Evolutionary conservation across 1,140 invertebrate species (phyloP).

Genomic region (Trigoniulus corallinus): DNA sequence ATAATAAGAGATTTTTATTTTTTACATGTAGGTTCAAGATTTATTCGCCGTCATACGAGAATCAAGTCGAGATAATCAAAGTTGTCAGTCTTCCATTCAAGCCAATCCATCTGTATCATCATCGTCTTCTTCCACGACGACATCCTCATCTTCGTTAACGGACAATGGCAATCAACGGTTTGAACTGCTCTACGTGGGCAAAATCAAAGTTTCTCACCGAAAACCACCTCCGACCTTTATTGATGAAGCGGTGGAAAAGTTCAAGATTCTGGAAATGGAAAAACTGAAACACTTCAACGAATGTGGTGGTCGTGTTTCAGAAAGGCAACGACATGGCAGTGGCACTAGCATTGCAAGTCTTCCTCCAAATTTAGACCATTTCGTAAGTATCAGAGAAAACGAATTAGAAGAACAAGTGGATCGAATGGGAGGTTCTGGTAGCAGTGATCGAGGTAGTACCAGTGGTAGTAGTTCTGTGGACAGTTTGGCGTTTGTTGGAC

Average conservation of each 20-base stretch:
- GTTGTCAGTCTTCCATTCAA: slow-evolving; percentile 11
- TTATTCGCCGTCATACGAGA: slow-evolving; percentile 25
- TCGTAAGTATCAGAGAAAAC: slow-evolving; percentile 3
- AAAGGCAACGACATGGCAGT: slow-evolving; percentile 21
- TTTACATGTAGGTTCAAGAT: slow-evolving; percentile 22
- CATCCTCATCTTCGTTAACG: slow-evolving; percentile 16
- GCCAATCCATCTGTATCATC: slow-evolving; percentile 4
- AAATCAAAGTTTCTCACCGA: slow-evolving; percentile 63
- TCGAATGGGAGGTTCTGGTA: background rate
- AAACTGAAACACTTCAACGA: slow-evolving; percentile 23
- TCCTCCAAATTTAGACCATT: slow-evolving; percentile 12
- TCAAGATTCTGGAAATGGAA: slow-evolving; percentile 57
- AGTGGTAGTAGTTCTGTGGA: background rate
- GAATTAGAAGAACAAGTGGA: background rate
- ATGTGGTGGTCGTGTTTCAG: background rate
- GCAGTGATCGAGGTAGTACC: background rate
- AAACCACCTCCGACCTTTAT: slow-evolving; percentile 75
- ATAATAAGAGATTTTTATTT: background rate
- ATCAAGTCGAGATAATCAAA: slow-evolving; percentile 18
- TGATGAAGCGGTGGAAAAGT: slow-evolving; percentile 72
- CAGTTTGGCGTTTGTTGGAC: background rate
- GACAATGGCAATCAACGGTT: slow-evolving; percentile 20
- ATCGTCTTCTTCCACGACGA: slow-evolving; percentile 5
- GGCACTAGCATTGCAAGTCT: slow-evolving; percentile 22
- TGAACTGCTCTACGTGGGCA: slow-evolving; percentile 71